A percentile compares a stretch with the other conserved stretches of the same genome.
Conservation (phyloP, 1,140 invertebrate species). For the Cepaea nemoralis region DNA sequence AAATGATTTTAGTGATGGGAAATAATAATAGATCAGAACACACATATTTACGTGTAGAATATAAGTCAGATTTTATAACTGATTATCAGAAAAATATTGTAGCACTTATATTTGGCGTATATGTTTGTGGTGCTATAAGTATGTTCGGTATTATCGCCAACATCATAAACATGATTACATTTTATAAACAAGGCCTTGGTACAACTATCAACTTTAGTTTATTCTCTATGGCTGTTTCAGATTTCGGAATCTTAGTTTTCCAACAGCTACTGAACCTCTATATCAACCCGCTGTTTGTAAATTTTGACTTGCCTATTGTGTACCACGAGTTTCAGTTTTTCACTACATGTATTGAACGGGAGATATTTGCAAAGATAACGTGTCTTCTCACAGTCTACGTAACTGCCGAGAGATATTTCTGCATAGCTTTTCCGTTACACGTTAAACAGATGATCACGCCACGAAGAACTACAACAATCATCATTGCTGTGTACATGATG, state of each 20-base stretch:
- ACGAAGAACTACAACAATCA: not conserved
- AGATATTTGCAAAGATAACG: too few species aligned
- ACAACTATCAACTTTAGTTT: not conserved
- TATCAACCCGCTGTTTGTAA: not conserved
- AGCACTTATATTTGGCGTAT: too few species aligned
- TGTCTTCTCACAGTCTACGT: too few species aligned
- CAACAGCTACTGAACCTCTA: not conserved
- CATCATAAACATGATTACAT: not conserved
- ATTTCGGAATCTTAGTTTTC: not conserved
- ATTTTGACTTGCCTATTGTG: too few species aligned
- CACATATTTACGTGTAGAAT: too few species aligned
- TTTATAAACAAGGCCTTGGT: not conserved
- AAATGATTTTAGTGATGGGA: too few species aligned
- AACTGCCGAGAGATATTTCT: not conserved
- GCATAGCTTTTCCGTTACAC: not conserved
- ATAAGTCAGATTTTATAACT: too few species aligned
- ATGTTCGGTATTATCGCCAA: not conserved
- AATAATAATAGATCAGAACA: too few species aligned
- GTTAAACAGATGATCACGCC: constrained; percentile 13
- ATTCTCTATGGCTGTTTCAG: not conserved
- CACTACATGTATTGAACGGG: too few species aligned
- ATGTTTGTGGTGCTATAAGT: too few species aligned
- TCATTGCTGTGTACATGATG: not conserved
- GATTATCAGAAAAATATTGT: too few species aligned
- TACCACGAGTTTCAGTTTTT: too few species aligned